A percentile compares a stretch with the other conserved stretches of the same genome.
phyloP scores from a whole-genome alignment of 2,888 invertebrate species.

The Julus scanicus region DNA sequence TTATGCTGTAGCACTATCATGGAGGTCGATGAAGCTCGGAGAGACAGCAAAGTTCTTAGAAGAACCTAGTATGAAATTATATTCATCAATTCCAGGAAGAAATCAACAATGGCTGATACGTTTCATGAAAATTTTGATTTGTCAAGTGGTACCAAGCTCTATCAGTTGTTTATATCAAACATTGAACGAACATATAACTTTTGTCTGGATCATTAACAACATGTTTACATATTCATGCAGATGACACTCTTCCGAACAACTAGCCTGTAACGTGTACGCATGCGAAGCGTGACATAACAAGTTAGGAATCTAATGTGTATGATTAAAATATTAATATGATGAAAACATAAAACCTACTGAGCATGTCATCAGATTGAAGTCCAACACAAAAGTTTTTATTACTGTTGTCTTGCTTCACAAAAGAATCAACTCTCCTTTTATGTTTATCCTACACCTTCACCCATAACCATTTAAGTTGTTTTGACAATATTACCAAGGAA shows the following conservation, averaged over 20 bases:
- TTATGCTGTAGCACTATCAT: not conserved
- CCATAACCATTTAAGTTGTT: constrained; percentile 4
- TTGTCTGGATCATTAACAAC: too few relatives aligned
- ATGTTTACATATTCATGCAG: not conserved
- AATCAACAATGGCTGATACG: too few relatives aligned
- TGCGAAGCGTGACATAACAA: too few relatives aligned
- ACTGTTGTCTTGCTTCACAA: not conserved
- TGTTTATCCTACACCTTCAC: not conserved
- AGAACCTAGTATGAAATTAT: not conserved
- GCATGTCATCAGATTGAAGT: not conserved
- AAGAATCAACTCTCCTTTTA: not conserved
- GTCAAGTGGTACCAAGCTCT: not conserved
- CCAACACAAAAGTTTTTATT: not conserved
- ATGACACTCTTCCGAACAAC: not conserved
- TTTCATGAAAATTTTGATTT: not conserved
- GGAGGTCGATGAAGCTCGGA: not conserved
- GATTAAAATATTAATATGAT: too few relatives aligned
- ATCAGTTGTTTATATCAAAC: not conserved
- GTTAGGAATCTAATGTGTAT: too few relatives aligned
- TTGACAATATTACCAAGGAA: not conserved
- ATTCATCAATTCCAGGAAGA: constrained; percentile 13
- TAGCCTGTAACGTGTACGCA: too few relatives aligned
- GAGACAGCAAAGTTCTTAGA: not conserved
- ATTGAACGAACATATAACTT: too few relatives aligned
- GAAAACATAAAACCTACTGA: too few relatives aligned